Base-by-base conservation (phyloP, 2,888 invertebrate genomes). In the Pristionchus maxplancki region DNA sequence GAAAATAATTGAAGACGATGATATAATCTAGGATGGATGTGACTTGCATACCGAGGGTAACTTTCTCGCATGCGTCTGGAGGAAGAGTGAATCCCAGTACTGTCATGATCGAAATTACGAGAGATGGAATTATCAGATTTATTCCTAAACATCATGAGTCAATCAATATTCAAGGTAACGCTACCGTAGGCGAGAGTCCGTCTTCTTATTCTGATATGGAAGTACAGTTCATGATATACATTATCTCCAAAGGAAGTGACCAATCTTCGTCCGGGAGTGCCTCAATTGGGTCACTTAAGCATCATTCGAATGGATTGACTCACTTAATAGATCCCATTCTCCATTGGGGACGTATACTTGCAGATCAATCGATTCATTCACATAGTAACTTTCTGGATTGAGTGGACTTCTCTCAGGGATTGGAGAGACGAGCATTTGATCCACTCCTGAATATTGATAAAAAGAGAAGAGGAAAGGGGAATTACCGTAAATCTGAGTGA, bases 61-160 rank as follows among this genome's bases (percentile, higher is more conserved):
- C 88, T 89, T 92, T 92, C 88, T 92, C 92, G 34, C 92, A 91
- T 24, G 92, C 91, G 40, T 91, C 91, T 15, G 92, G 92, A 4
- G 92, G 92, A 9, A 92, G 82, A 15, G 92, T 92, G 89, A 92
- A 92, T n/a, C 92, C 91, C 0, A 92, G 82, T 31, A 92, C 90
- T 4, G 91, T 91, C 92, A 92, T 91, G 90, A 92, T 91, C 6
- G 91, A 92, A 17, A 92, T 91, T 8, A 92, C 91, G 24, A 92
- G 88, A 24, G 91, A 91, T 28, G 92, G 92, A 67, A 92, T 91
- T 44, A 92, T 92, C 58, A 92, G 58, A 31, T 92, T 92, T 86
- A 92, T 92, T 9, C 91, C 89, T 89, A 58, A 24, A 17, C 44
- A 11, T 1, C 17, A 20, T 6, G 4, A 67, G 24, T n/a, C 24